Base-by-base conservation (phyloP, 2,888 invertebrate genomes). In the Leptinotarsa rubiginosa region DNA sequence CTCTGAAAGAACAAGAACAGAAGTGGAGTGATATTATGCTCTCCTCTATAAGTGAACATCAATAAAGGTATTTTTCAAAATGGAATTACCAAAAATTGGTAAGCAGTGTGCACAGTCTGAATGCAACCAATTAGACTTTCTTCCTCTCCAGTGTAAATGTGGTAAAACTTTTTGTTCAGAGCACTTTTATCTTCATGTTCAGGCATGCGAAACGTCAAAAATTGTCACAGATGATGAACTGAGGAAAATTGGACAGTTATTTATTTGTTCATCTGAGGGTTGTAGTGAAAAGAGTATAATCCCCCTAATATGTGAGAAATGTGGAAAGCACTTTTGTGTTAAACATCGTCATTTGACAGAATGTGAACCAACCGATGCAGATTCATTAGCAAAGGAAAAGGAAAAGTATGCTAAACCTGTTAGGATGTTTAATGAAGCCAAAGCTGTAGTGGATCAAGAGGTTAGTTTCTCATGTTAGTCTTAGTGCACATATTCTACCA, bases 1-100 rank as follows among this genome's bases (percentile, higher is more conserved):
- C 97, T 0, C 89, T 97, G 10, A 94, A 94, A 85, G 97, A 98
- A 87, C 95, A 95, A 85, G 95, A 95, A 84, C 92, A 93, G 84
- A 91, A 91, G 87, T 90, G 90, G 90, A 88, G 88, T 56, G 91
- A 92, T 83, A 87, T 91, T 70, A 90, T 91, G 74, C 85, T 91
- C 15, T 87, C 88, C 41, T 86, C 88, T 12, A 85, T 91, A 52
- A 90, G 89, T 79, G 91, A 91, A 85, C 89, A 89, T 80, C 89
- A 90, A 84, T 88, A 90, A 77, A 65, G 2, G 54, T 65, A 20
- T 41, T 31, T 13, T 52, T 47, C n/a, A 65, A 78, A 77, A 94
- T 94, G 94, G 95, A 95, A 84, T 91, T 95, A 83, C 94, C 94
- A n/a, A 84, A 89, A 20, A 85, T 93, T n/a, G 94, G 94, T 12